A percentile compares a stretch with the other conserved stretches of the same genome.
Evolutionary conservation across 1,140 invertebrate species (phyloP).

Genomic region (Diploscapter pachys): DNA sequence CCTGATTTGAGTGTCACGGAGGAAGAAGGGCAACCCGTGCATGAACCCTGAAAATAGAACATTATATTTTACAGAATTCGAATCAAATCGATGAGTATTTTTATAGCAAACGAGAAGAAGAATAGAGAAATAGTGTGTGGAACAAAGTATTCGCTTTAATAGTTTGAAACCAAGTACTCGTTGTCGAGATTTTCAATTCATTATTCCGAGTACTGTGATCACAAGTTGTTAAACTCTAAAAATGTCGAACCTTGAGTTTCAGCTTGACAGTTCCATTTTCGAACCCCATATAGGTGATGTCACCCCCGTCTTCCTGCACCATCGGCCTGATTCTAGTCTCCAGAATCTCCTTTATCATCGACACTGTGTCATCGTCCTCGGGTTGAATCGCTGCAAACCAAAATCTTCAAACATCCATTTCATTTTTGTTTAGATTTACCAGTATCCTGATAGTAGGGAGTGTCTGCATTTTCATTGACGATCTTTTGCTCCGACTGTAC

Average conservation of each 20-base stretch:
- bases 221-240: no score
- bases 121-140: no score
- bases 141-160: no score
- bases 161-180: no score
- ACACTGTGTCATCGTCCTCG: constrained; percentile 91
- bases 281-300: constrained; percentile 84
- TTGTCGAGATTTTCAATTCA: no score
- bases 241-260: constrained; percentile 68
- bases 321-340: constrained; percentile 95
- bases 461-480: constrained; percentile 71
- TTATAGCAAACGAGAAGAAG: no score
- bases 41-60: constrained; percentile 69
- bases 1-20: constrained; percentile 95
- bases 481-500: constrained; percentile 90
- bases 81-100: not conserved
- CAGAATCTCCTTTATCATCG: constrained; percentile 95
- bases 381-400: constrained; percentile 49
- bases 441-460: constrained; percentile 5
- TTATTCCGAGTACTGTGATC: no score
- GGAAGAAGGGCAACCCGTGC: constrained; percentile 95
- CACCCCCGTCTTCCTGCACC: constrained; percentile 97
- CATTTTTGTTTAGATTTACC: not conserved
- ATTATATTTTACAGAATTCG: not conserved
- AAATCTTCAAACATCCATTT: no score
- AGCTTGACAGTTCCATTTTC: constrained; percentile 79